Evolutionary conservation across 2,113 vertebrate species (phyloP).

Genomic region (Telmatochromis sp.): DNA sequence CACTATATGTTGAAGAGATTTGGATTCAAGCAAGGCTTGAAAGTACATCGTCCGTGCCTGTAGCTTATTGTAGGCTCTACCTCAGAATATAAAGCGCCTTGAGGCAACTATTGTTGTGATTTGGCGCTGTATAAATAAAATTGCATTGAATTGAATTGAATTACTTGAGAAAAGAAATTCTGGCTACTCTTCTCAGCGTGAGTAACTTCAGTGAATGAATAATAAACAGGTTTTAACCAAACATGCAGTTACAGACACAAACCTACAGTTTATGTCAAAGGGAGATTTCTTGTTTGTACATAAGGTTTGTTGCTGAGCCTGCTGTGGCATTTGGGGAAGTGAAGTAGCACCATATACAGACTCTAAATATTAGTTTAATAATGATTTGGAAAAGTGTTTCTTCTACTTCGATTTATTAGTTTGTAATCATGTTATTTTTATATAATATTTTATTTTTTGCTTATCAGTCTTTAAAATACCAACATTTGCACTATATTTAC

Average conservation of each 20-base stretch:
- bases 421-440: neutral
- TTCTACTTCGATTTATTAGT: neutral
- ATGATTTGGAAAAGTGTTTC: neutral
- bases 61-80: neutral
- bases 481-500: neutral
- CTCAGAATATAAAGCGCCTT: neutral
- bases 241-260: neutral
- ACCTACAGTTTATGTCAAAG: neutral
- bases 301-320: neutral
- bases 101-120: neutral
- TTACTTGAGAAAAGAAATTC: neutral
- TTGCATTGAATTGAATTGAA: neutral
- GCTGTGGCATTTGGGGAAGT: neutral
- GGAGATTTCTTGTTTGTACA: fast-evolving
- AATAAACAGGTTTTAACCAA: neutral
- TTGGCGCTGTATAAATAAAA: neutral
- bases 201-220: neutral
- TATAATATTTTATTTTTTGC: neutral
- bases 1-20: neutral
- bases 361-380: neutral
- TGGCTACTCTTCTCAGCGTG: neutral
- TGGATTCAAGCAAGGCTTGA: neutral
- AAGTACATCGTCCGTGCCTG: neutral
- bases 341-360: neutral
- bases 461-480: neutral